A percentile compares a stretch with the other conserved stretches of the same genome.
phyloP scores from a whole-genome alignment of 2,113 vertebrate species.

The Phyllostomus hastatus region DNA sequence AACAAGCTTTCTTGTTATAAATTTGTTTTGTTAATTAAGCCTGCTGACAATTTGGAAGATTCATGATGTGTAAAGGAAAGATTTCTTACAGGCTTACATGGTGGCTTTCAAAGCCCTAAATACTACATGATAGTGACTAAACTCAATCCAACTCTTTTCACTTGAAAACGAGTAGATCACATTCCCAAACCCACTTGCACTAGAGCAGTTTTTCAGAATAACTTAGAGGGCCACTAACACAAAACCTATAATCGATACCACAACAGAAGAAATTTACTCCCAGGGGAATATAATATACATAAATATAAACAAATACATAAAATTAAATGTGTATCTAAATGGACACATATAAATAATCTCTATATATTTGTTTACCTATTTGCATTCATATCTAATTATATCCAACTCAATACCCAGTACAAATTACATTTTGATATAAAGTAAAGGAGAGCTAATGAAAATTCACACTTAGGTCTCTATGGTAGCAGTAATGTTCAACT shows the following conservation, averaged over 20 bases:
- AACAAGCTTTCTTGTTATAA: background rate
- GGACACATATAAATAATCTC: background rate
- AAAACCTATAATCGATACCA: background rate
- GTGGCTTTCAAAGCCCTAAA: background rate
- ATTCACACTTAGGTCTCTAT: conserved; percentile 25
- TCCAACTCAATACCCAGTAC: conserved; percentile 30
- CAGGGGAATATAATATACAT: background rate
- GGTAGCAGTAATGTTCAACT: conserved; percentile 55
- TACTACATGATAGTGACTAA: background rate
- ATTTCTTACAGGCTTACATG: background rate
- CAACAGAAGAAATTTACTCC: background rate
- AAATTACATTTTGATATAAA: conserved; percentile 58
- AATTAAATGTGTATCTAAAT: conserved; percentile 5
- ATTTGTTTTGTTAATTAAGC: conserved; percentile 6
- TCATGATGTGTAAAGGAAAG: conserved; percentile 18
- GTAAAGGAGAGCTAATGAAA: conserved; percentile 54
- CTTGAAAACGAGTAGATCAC: background rate
- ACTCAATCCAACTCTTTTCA: background rate
- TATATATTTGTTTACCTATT: background rate
- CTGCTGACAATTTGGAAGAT: conserved; percentile 15
- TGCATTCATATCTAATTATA: conserved; percentile 48
- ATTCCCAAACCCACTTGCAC: background rate
- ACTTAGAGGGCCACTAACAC: background rate
- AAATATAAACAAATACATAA: background rate
- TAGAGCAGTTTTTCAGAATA: background rate